A percentile compares a stretch with the other conserved stretches of the same genome.
Evolutionary conservation across 2,113 vertebrate species (phyloP).

Genomic region (Actenoides hombroni): DNA sequence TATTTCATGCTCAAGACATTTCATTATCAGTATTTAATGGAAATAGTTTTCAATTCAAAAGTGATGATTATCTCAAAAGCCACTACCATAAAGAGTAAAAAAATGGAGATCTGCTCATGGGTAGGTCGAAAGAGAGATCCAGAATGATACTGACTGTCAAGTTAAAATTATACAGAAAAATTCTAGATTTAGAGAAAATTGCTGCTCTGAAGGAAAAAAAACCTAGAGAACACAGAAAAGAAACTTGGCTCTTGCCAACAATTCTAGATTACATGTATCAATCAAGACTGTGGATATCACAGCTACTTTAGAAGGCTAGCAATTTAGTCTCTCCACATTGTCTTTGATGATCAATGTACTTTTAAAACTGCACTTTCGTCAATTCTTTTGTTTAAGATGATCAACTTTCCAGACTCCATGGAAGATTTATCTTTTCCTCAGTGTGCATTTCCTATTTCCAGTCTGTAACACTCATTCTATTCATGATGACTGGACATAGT

Average conservation of each 20-base stretch:
- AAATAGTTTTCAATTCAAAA: background rate
- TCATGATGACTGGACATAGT: background rate
- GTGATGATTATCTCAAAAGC: background rate
- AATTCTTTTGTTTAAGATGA: background rate
- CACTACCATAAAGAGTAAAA: background rate
- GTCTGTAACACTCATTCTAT: background rate
- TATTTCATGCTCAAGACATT: background rate
- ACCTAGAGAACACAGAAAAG: background rate
- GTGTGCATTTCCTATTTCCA: conserved; percentile 1
- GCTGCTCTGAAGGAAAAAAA: background rate
- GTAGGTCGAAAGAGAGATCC: background rate
- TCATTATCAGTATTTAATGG: background rate
- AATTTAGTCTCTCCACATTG: background rate
- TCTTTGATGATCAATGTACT: background rate
- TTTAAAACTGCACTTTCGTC: background rate
- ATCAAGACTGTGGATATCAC: background rate
- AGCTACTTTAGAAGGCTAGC: background rate
- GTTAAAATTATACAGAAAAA: background rate
- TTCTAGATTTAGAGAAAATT: background rate
- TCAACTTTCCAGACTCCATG: background rate
- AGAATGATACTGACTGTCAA: background rate
- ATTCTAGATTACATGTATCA: background rate
- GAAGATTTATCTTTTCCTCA: background rate
- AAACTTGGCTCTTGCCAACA: background rate
- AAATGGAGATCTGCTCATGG: background rate